Percentiles rank a stretch among this genome's conserved stretches.
These are phyloP conservation scores for Nasalis larvatus DNA, from an alignment of 2,113 vertebrate species.

Conservation along the genomic window DNA sequence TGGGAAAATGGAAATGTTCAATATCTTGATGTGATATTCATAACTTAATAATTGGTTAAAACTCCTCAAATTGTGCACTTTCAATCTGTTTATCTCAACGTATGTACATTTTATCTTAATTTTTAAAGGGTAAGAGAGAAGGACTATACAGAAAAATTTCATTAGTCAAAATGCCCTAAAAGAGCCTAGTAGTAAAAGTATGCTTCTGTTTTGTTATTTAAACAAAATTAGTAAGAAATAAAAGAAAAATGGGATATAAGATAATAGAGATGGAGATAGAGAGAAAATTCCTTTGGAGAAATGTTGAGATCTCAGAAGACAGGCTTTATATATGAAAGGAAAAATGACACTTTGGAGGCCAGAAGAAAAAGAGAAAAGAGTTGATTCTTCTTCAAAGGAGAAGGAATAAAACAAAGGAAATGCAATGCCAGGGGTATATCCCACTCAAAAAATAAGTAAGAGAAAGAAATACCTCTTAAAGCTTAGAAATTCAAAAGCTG, in stretches of 20 bases:
- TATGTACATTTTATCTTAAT: not conserved
- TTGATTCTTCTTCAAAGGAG: not conserved
- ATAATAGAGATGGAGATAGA: not conserved
- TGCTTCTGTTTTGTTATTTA: not conserved
- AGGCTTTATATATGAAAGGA: not conserved
- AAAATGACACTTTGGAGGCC: not conserved
- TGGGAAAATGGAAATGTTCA: not conserved
- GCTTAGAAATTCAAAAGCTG: not conserved
- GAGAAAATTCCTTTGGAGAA: not conserved
- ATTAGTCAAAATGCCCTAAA: not conserved
- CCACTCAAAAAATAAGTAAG: not conserved
- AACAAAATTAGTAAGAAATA: not conserved
- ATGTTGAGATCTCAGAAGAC: not conserved
- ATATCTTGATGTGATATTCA: not conserved
- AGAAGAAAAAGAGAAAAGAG: not conserved
- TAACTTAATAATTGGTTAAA: not conserved
- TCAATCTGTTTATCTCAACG: not conserved
- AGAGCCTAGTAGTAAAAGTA: not conserved
- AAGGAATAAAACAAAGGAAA: not conserved
- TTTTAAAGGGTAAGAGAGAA: not conserved
- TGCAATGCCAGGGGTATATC: not conserved
- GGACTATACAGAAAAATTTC: not conserved
- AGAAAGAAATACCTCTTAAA: not conserved
- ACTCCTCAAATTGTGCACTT: not conserved
- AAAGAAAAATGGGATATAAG: not conserved